phyloP scores from a whole-genome alignment of 2,888 invertebrate genomes.

The Drosophila koepferae region DNA sequence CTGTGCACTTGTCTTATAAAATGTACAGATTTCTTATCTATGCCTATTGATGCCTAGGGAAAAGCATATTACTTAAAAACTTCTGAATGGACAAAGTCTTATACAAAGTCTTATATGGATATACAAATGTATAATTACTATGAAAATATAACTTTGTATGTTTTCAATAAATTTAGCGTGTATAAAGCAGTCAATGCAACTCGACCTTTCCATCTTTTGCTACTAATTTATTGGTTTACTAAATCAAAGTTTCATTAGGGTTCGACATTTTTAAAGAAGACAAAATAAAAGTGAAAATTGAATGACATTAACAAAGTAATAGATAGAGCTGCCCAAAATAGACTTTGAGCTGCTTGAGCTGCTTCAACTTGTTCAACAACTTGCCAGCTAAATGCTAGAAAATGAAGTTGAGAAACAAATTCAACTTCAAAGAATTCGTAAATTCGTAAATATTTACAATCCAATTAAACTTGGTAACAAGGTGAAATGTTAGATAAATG shows the following conservation, averaged over 20 bases:
- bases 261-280: neutral
- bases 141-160: too few relatives aligned
- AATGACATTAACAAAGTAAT: too few relatives aligned
- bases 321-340: neutral
- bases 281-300: neutral
- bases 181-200: neutral
- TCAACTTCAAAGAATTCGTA: slow-evolving; percentile 5
- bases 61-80: too few relatives aligned
- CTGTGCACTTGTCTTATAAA: too few relatives aligned
- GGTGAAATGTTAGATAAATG: slow-evolving; percentile 5
- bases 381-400: neutral
- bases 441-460: slow-evolving; percentile 20
- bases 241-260: neutral
- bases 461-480: slow-evolving; percentile 24
- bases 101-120: too few relatives aligned
- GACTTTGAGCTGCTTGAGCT: neutral
- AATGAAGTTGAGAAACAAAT: neutral
- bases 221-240: neutral
- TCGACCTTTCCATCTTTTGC: neutral
- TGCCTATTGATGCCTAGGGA: too few relatives aligned
- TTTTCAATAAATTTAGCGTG: neutral
- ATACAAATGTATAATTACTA: too few relatives aligned
- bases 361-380: neutral
- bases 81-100: too few relatives aligned
- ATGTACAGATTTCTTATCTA: too few relatives aligned